A percentile compares a stretch with the other conserved stretches of the same genome.
These are phyloP conservation scores for Diachrysia chrysitis DNA, from an alignment of 2,888 invertebrate species.

Conservation along the genomic window DNA sequence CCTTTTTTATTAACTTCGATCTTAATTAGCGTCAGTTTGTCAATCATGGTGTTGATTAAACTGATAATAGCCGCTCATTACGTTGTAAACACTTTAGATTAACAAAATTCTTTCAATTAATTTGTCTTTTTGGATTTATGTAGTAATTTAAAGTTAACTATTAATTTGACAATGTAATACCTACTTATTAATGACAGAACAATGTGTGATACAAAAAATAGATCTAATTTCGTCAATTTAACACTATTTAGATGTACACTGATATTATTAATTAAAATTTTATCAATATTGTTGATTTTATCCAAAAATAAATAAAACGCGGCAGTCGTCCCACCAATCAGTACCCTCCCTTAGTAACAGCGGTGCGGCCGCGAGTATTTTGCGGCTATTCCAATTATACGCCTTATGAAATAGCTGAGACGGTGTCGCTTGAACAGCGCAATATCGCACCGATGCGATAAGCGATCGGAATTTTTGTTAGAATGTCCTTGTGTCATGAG, in stretches of 20 bases:
- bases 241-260: no score
- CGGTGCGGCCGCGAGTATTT: constrained; percentile 63
- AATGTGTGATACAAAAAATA: no score
- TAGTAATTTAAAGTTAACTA: neutral
- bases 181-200: no score
- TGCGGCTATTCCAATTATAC: constrained; percentile 87
- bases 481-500: constrained; percentile 42
- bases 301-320: constrained; percentile 20
- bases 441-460: constrained; percentile 76
- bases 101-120: constrained; percentile 10
- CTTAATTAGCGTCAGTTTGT: constrained; percentile 26
- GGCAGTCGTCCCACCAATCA: constrained; percentile 21
- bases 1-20: constrained; percentile 5
- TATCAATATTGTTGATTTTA: neutral
- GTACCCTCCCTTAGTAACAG: constrained; percentile 12
- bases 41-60: constrained; percentile 23
- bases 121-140: constrained; percentile 1
- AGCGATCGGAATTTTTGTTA: constrained; percentile 81
- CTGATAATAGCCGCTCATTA: constrained; percentile 22
- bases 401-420: constrained; percentile 85
- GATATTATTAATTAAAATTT: neutral
- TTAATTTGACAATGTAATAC: no score
- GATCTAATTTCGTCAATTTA: no score
- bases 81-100: constrained; percentile 27
- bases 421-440: constrained; percentile 77